phyloP scores from a whole-genome alignment of 2,113 vertebrate species.

The Acrocephalus arundinaceus region DNA sequence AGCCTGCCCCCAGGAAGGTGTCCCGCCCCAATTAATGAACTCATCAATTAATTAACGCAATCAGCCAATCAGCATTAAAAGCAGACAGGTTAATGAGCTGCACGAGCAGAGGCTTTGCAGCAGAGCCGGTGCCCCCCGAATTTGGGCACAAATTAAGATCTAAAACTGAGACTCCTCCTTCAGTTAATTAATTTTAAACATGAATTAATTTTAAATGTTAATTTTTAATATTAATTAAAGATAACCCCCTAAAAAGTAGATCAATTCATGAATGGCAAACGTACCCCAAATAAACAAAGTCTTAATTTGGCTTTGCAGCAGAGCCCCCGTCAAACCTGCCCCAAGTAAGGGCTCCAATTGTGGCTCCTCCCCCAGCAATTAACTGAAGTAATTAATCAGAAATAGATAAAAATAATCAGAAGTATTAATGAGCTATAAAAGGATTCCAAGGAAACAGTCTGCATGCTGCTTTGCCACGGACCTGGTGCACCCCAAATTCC shows the following conservation, averaged over 20 bases:
- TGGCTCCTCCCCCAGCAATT: not conserved
- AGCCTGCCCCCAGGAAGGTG: not conserved
- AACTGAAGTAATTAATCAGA: not conserved
- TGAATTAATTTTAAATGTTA: too few species aligned
- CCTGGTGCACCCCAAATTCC: too few species aligned
- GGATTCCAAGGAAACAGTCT: not conserved
- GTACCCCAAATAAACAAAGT: too few species aligned
- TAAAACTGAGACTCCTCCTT: not conserved
- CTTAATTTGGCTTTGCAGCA: not conserved
- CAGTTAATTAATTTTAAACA: not conserved
- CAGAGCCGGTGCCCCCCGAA: too few species aligned
- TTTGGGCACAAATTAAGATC: not conserved
- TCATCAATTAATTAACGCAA: not conserved
- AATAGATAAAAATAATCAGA: not conserved
- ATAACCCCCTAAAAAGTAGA: not conserved
- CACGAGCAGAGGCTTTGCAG: not conserved
- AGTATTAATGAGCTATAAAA: not conserved
- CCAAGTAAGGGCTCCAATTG: not conserved
- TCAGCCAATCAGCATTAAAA: accelerated
- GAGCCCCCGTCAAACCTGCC: not conserved
- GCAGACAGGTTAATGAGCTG: not conserved
- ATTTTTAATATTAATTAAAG: not conserved
- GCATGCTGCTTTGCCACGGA: not conserved
- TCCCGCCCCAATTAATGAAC: not conserved
- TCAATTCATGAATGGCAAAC: too few species aligned